Base-by-base conservation (phyloP, 2,113 vertebrate species). In the Oryzias celebensis region DNA sequence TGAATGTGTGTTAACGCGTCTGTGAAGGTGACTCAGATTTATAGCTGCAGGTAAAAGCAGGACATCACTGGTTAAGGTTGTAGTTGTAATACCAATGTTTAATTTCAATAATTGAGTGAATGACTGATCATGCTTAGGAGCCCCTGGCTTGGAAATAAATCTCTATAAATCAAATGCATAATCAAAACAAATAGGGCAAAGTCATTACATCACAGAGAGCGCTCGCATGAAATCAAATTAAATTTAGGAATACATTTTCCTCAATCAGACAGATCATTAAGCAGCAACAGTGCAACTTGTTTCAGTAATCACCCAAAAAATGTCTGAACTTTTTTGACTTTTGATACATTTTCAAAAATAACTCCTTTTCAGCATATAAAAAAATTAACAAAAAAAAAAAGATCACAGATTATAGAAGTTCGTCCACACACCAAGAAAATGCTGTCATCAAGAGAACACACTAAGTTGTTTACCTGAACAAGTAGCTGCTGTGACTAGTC, bases 21-120 rank as follows among this genome's bases (percentile, higher is more conserved):
- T 72, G 58, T 36, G 43, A 75, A 76, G 70, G 67, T 81, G 70
- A 73, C 62, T 56, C 71, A 84, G 80, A 85, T 85, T 87, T 87
- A 85, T 83, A n/a, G 57, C 57, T n/a, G 63, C 41, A 36, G 73
- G 71, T 81, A 77, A 79, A 64, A 80, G 71, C 59, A 55, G 56
- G 75, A 73, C 83, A 80, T 84, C 68, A 71, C 73, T 75, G 87
- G 81, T 89, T 83, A 87, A 80, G 64, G 51, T 83, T 82, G 81
- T 62, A 71, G 77, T 86, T 87, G 81, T 87, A 87, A 83, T 81
- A 78, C 75, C 61, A 50, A 68, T 55, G 71, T 80, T 81, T 86
- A 75, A 87, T 86, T 83, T 86, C 81, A 89, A 89, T 87, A 87
- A 86, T 78, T 87, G 79, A 87, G 76, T 86, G 78, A 87, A 84